A percentile compares a stretch with the other conserved stretches of the same genome.
Conservation (phyloP, 2,113 vertebrate species). For the Physeter macrocephalus region DNA sequence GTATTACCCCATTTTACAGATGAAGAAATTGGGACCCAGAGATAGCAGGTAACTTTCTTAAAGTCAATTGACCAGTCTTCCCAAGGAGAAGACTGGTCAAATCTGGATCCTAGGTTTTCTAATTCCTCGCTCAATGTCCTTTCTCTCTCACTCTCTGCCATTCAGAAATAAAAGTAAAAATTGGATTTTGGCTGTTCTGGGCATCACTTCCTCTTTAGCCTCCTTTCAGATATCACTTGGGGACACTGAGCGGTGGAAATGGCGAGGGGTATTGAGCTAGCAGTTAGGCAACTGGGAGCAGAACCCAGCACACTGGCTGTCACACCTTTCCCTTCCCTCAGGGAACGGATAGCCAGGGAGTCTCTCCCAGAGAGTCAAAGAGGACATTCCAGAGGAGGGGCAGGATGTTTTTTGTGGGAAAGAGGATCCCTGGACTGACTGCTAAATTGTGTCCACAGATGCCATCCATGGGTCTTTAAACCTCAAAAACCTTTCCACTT, state of each 20-base stretch:
- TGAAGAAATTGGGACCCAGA: background rate
- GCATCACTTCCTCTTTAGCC: background rate
- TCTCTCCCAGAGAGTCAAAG: background rate
- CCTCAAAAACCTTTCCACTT: conserved; percentile 85
- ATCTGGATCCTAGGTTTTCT: background rate
- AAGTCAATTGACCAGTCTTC: background rate
- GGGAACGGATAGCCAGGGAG: background rate
- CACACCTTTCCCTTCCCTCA: too few species aligned
- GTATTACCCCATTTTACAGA: background rate
- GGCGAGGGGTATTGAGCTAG: background rate
- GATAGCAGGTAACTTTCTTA: background rate
- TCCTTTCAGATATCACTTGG: background rate
- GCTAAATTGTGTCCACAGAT: conserved; percentile 76
- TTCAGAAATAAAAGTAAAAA: background rate
- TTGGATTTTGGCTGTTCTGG: background rate
- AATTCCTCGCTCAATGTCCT: background rate
- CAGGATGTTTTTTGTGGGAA: background rate
- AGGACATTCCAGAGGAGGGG: background rate
- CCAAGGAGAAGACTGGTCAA: background rate
- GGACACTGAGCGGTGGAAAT: background rate
- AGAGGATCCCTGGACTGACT: background rate
- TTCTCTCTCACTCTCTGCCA: background rate
- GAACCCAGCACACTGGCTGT: background rate
- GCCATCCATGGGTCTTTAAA: conserved; percentile 80
- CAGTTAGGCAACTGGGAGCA: background rate